Conservation (phyloP, 2,113 vertebrate genomes). For the Ciconia maguari region DNA sequence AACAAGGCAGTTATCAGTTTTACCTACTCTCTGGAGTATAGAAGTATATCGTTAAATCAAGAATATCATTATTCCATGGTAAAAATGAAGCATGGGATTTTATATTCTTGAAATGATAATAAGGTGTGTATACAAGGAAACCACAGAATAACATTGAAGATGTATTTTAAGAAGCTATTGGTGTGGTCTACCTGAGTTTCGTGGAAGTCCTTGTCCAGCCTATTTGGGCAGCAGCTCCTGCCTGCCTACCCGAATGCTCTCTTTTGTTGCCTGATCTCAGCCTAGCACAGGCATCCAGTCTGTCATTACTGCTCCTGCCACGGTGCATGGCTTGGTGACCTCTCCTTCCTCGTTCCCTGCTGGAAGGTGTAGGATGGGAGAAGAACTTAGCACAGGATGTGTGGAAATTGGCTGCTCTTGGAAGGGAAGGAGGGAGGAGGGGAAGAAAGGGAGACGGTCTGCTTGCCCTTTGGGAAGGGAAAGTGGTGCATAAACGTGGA, state of each 20-base stretch:
- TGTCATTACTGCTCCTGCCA: background rate
- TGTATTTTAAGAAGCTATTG: background rate
- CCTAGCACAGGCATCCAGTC: background rate
- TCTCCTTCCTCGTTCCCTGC: background rate
- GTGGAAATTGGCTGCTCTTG: background rate
- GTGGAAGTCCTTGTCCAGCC: background rate
- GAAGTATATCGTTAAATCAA: background rate
- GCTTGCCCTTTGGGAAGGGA: background rate
- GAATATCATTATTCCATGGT: background rate
- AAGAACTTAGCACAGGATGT: background rate
- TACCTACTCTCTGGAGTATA: background rate
- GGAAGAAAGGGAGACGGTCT: background rate
- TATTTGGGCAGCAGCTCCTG: background rate
- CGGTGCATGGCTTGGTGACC: fast-evolving
- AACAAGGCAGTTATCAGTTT: background rate
- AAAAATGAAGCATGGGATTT: background rate
- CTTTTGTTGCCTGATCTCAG: background rate
- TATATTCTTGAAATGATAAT: background rate
- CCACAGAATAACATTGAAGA: background rate
- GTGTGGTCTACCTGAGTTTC: background rate
- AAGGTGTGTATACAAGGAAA: background rate
- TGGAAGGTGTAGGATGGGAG: background rate
- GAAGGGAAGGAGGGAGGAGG: background rate
- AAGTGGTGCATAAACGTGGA: fast-evolving
- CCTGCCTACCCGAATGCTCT: background rate